Evolutionary conservation across 2,888 invertebrate genomes (phyloP).

Genomic region (Ischnus inquisitorius): DNA sequence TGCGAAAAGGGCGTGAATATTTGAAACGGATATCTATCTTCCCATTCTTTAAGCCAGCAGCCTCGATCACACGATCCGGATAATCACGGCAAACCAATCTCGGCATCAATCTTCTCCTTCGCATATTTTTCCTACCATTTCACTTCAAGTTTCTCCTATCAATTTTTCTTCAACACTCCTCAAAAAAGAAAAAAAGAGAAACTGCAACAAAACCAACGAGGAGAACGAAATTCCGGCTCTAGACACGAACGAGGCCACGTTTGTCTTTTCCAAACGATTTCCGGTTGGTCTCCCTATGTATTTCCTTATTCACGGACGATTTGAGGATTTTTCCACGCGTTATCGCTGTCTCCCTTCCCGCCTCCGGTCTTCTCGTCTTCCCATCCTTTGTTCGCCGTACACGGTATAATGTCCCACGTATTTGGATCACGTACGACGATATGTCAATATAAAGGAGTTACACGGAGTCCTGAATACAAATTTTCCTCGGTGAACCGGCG

Average conservation of each 20-base stretch:
- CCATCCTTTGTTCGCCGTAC: constrained; percentile 80
- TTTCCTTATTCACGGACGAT: constrained; percentile 82
- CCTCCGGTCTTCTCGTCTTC: background rate
- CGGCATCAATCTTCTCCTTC: constrained; percentile 7
- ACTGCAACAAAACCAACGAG: background rate
- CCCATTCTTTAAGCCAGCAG: constrained; percentile 64
- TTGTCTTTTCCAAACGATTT: constrained; percentile 79
- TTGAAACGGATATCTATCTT: constrained; percentile 85
- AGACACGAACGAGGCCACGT: constrained; percentile 47
- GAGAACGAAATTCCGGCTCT: background rate
- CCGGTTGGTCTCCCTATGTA: constrained; percentile 70
- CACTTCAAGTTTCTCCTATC: constrained; percentile 8
- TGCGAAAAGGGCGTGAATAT: constrained; percentile 85
- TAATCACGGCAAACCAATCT: constrained; percentile 29
- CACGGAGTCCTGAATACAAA: constrained; percentile 84
- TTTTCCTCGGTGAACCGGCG: constrained; percentile 68
- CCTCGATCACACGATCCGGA: constrained; percentile 20
- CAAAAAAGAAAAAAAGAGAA: too few species aligned
- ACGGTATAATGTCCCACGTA: constrained; percentile 85
- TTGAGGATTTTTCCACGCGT: constrained; percentile 73
- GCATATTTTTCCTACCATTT: constrained; percentile 57
- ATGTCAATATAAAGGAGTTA: constrained; percentile 85
- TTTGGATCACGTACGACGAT: constrained; percentile 85
- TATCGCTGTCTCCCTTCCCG: constrained; percentile 24
- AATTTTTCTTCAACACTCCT: background rate